Conservation (phyloP, 2,797 vertebrate species). For the Scleropages formosus region DNA sequence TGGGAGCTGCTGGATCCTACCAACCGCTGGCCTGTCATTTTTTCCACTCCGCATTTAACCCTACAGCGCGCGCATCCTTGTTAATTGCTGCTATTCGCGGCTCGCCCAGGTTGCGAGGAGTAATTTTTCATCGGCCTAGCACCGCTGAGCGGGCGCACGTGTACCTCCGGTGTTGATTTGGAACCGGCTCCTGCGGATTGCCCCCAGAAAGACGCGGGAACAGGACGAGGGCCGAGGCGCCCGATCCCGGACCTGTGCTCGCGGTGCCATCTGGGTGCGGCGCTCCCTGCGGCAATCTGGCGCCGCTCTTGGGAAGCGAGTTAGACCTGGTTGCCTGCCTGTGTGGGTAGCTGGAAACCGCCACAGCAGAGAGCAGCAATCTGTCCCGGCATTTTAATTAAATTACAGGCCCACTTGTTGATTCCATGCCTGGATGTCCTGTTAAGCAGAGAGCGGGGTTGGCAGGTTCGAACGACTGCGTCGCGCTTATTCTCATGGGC, state of each 20-base stretch:
- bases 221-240: too few relatives aligned
- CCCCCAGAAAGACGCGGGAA: too few relatives aligned
- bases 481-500: too few relatives aligned
- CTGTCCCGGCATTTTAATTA: slow-evolving; percentile 43
- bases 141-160: slow-evolving; percentile 60
- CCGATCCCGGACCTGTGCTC: slow-evolving; percentile 17
- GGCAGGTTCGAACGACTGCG: background rate
- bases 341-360: slow-evolving; percentile 38
- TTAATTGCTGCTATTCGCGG: too few relatives aligned
- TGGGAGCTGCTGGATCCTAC: slow-evolving; percentile 55
- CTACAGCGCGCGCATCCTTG: slow-evolving; percentile 20
- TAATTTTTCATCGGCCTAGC: slow-evolving; percentile 37
- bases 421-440: background rate
- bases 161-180: slow-evolving; percentile 47
- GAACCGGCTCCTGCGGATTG: slow-evolving; percentile 36
- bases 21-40: slow-evolving; percentile 56
- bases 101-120: background rate
- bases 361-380: slow-evolving; percentile 44
- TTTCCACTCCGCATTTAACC: slow-evolving; percentile 64
- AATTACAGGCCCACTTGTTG: slow-evolving; percentile 2
- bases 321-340: slow-evolving; percentile 25
- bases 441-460: background rate
- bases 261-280: background rate
- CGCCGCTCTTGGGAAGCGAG: background rate
- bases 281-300: background rate